These are phyloP conservation scores for rat (Rattus norvegicus) DNA, from an alignment of 2,113 vertebrate species.

Conservation along the genomic window DNA sequence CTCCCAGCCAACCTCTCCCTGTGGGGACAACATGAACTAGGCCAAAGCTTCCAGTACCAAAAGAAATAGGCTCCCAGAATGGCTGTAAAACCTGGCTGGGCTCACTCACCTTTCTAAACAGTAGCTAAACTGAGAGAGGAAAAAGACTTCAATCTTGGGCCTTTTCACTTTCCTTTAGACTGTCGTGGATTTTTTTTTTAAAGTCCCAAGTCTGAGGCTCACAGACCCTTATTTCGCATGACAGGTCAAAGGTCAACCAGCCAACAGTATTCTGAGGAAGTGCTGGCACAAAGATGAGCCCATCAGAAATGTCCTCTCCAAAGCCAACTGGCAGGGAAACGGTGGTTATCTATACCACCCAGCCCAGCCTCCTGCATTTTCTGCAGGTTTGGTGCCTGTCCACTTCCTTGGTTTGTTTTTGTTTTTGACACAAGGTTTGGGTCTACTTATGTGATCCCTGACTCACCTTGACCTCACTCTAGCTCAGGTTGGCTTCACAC, in stretches of 20 bases:
- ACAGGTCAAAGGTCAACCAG: neutral
- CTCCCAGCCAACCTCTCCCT: fast-evolving
- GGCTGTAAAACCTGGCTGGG: neutral
- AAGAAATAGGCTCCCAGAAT: neutral
- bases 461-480: neutral
- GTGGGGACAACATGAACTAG: neutral
- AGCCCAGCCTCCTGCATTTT: neutral
- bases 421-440: neutral
- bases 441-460: neutral
- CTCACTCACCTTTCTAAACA: neutral
- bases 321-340: neutral
- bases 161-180: neutral
- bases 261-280: neutral
- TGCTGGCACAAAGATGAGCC: neutral
- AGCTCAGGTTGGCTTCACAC: neutral
- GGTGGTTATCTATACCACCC: neutral
- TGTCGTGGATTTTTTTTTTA: neutral
- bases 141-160: neutral
- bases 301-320: neutral
- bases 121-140: neutral
- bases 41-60: neutral
- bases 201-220: neutral
- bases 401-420: neutral
- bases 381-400: neutral
- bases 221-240: neutral